Base-by-base conservation (phyloP, 2,113 vertebrate genomes). In the Marcusenius ussheri region DNA sequence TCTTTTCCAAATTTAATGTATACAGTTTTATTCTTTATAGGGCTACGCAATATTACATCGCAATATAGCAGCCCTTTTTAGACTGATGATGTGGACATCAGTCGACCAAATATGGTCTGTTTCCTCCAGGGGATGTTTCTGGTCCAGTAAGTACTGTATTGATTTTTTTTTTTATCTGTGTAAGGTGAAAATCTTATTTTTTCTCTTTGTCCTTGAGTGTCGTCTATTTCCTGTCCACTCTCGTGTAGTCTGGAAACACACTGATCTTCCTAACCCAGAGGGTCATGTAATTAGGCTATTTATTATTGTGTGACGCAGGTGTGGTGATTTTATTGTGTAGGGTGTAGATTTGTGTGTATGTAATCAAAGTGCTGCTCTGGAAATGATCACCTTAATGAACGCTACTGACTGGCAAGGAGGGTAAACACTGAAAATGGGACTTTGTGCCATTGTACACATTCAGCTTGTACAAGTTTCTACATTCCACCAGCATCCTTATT, bases 401-500 rank as follows among this genome's bases (percentile, higher is more conserved):
- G 19, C 74, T 83, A 74, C 74, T 24, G 47, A 11, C 13, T 80
- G 49, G 31, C 10, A 9, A 3, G 27, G 47, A 19, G 35, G 27
- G 17, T 15, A 19, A 24, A 53, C 4, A 1, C 27, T 51, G 45
- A 19, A 89, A 89, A 24, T 88, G 1, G 9, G 3, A 15, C 58
- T 49, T 47, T 31, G 50, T 53, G 50, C 85, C 27, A 35, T 19
- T 87, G 85, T 87, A 27, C 5, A 50, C 80, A 31, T 53, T 53
- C 47, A 19, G 39, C 70, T 80, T 19, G 70, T 53, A 80, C 39
- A n/a, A 15, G 7, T 51, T 21, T 47, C 39, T 50, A 39, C n/a
- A 83, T 51, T 42, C n/a, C 74, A 83, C 31, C 87, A 66, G 53
- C 42, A 66, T 62, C 11, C 27, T 53, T 88, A 88, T 88, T 88